These are phyloP conservation scores for Steinernema hermaphroditum DNA, from an alignment of 2,888 invertebrate genomes.

Conservation along the genomic window DNA sequence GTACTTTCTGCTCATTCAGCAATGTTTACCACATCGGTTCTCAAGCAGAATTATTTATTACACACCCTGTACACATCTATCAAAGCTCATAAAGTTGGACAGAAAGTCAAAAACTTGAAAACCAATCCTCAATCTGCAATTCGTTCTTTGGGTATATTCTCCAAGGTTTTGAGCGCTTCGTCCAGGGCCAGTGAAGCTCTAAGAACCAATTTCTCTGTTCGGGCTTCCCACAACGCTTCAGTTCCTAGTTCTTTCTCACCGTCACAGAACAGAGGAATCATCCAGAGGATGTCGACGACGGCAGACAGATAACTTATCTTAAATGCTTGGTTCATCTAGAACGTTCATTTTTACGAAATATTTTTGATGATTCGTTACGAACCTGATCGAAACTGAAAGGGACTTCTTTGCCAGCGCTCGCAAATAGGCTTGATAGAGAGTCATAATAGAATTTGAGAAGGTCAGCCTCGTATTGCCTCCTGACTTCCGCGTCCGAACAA, in stretches of 20 bases:
- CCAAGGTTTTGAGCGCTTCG: background rate
- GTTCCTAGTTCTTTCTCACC: background rate
- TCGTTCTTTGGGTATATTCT: background rate
- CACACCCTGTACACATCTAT: too few species aligned
- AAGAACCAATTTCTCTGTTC: background rate
- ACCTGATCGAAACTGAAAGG: background rate
- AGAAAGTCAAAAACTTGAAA: too few species aligned
- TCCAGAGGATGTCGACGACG: background rate
- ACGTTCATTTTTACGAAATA: background rate
- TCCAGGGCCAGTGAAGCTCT: constrained; percentile 9
- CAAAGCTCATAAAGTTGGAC: too few species aligned
- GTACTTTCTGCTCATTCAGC: too few species aligned
- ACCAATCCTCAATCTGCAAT: background rate
- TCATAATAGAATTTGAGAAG: background rate
- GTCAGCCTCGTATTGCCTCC: background rate
- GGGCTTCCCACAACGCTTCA: background rate
- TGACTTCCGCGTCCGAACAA: background rate
- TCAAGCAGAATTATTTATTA: too few species aligned
- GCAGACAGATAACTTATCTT: background rate
- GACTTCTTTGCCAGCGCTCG: background rate
- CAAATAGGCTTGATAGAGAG: background rate
- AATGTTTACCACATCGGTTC: too few species aligned
- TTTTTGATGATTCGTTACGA: too few species aligned
- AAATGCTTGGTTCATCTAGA: background rate
- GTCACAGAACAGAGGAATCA: background rate